Conservation (phyloP, 37 sponge, comb jelly and placozoan genomes). For the Ianthella basta region DNA sequence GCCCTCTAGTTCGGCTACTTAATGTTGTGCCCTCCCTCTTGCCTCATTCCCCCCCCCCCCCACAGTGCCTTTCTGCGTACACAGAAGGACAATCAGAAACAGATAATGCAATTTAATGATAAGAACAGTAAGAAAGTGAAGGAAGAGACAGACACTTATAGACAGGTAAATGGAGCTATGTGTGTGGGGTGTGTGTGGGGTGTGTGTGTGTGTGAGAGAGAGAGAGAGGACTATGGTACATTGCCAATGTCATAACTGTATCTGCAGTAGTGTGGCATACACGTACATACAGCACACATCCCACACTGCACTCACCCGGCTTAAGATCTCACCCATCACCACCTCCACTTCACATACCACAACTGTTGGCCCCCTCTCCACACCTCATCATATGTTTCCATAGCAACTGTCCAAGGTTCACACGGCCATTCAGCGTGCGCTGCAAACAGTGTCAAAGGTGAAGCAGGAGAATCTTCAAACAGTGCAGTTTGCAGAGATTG, state of each 20-base stretch:
- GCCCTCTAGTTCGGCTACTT: no score
- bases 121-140: constrained; percentile 51
- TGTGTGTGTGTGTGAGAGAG: background rate
- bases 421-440: constrained; percentile 46
- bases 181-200: background rate
- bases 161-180: constrained; percentile 40
- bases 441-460: constrained; percentile 42
- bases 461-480: constrained; percentile 64
- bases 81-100: constrained; percentile 57
- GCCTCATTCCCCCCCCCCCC: no score
- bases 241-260: no score
- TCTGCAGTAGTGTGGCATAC: no score
- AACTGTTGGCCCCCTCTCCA: background rate
- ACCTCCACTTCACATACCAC: background rate
- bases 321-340: background rate
- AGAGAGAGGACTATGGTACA: no score
- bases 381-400: no score
- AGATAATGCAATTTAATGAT: constrained; percentile 58
- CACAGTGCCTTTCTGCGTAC: constrained; percentile 39
- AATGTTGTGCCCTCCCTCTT: no score
- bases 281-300: background rate
- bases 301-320: background rate
- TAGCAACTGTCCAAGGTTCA: constrained; percentile 5
- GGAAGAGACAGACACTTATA: constrained; percentile 43
- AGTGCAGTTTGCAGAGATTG: constrained; percentile 62